Conservation (phyloP, 92 coral and sea anemone species). For the Paramuricea clavata region DNA sequence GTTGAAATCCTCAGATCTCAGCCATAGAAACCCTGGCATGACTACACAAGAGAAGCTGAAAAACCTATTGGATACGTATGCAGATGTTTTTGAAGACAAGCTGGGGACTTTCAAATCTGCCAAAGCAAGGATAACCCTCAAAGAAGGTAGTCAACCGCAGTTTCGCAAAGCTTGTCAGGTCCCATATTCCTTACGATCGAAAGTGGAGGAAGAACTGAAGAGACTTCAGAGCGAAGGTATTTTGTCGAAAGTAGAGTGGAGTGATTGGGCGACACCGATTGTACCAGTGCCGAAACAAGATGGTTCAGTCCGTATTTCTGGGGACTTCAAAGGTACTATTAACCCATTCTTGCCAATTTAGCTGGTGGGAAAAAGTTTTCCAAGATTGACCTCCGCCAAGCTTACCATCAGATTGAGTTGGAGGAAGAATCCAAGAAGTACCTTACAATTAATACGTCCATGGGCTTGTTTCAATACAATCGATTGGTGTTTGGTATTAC, state of each 20-base stretch:
- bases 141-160: constrained; percentile 49
- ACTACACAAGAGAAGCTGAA: constrained; percentile 46
- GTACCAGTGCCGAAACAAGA: too few species aligned
- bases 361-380: constrained; percentile 52
- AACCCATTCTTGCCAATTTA: constrained; percentile 55
- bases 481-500: constrained; percentile 70
- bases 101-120: constrained; percentile 46
- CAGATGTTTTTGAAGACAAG: constrained; percentile 49
- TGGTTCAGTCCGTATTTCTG: not conserved
- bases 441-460: constrained; percentile 69
- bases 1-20: not conserved
- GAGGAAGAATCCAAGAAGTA: constrained; percentile 67
- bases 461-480: constrained; percentile 69
- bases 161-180: constrained; percentile 63
- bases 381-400: constrained; percentile 54
- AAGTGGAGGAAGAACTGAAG: constrained; percentile 50
- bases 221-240: constrained; percentile 50
- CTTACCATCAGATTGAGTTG: constrained; percentile 62
- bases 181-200: constrained; percentile 49
- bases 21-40: constrained; percentile 10
- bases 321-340: not conserved
- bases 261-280: constrained; percentile 55
- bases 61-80: constrained; percentile 52
- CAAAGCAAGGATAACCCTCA: constrained; percentile 24
- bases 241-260: constrained; percentile 57